Conservation (phyloP, 2,888 invertebrate species). For the Eupithecia abbreviata region DNA sequence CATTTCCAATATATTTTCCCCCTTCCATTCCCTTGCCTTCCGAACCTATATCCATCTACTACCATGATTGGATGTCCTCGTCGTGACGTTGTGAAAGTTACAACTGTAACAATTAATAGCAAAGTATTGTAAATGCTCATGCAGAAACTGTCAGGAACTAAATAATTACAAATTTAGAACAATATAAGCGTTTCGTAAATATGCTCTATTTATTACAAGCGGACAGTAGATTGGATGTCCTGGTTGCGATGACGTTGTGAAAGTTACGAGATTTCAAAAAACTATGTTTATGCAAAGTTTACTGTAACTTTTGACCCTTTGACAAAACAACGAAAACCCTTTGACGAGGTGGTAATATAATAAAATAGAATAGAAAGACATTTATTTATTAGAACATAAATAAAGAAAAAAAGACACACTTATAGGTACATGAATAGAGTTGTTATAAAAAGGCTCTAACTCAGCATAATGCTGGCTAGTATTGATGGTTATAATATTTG, state of each 20-base stretch:
- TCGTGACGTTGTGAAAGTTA: background rate
- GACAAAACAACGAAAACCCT: background rate
- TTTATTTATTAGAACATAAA: no score
- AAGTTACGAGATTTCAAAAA: background rate
- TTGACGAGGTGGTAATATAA: no score
- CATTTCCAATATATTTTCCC: constrained; percentile 7
- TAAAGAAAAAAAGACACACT: no score
- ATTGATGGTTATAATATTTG: no score
- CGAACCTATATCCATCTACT: background rate
- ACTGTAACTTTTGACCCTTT: background rate
- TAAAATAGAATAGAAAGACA: no score
- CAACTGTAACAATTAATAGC: background rate
- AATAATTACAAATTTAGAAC: background rate
- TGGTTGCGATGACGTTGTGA: background rate
- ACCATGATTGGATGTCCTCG: constrained; percentile 3
- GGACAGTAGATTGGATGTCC: background rate
- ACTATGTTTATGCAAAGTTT: no score
- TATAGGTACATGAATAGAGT: no score
- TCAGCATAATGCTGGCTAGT: no score
- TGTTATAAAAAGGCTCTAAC: no score
- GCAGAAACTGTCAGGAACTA: background rate
- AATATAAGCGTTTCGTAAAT: background rate
- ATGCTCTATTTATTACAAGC: background rate
- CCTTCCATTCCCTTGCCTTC: background rate
- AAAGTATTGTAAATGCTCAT: background rate